These are phyloP conservation scores for Vicugna pacos DNA, from an alignment of 2,113 vertebrate genomes.

Conservation along the genomic window DNA sequence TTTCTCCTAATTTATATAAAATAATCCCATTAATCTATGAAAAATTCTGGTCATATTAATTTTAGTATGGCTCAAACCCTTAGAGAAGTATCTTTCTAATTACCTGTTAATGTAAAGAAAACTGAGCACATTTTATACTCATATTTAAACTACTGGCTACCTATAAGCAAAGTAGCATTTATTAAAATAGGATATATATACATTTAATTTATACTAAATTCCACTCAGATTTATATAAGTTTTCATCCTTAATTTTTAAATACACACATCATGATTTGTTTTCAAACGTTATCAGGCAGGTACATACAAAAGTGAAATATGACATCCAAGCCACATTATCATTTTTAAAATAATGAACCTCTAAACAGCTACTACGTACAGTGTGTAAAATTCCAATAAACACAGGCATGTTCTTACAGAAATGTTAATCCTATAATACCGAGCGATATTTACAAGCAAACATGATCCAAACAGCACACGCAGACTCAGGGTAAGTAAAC, in stretches of 20 bases:
- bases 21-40: conserved; percentile 61
- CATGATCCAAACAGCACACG: conserved; percentile 98
- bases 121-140: conserved; percentile 47
- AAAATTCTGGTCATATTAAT: conserved; percentile 61
- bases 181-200: conserved; percentile 85
- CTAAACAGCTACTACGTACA: conserved; percentile 30
- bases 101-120: conserved; percentile 65
- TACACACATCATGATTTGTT: conserved; percentile 49
- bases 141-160: conserved; percentile 74
- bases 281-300: conserved; percentile 64
- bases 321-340: conserved; percentile 43
- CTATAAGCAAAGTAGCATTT: conserved; percentile 82
- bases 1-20: conserved; percentile 58
- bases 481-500: conserved; percentile 95
- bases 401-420: conserved; percentile 31
- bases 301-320: conserved; percentile 72
- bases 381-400: conserved; percentile 63
- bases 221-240: conserved; percentile 73
- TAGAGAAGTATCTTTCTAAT: conserved; percentile 47
- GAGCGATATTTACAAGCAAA: conserved; percentile 99
- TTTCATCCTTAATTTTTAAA: conserved; percentile 78
- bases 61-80: conserved; percentile 59
- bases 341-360: conserved; percentile 71
- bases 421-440: conserved; percentile 89
- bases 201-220: conserved; percentile 84